Base-by-base conservation (phyloP, 2,888 invertebrate species). In the Arrhopalites spinosus region DNA sequence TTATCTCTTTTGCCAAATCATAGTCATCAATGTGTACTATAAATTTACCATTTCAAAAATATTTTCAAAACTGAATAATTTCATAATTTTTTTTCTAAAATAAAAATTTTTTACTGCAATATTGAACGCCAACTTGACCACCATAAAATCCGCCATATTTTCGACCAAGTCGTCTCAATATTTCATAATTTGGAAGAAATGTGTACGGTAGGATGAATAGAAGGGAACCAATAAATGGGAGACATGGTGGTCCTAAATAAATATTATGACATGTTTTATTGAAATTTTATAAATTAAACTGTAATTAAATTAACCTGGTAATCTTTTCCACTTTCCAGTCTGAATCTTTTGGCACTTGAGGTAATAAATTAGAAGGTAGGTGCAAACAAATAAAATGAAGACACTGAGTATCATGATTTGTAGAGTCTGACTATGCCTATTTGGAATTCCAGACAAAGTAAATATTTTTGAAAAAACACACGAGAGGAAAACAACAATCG, bases 11-110 rank as follows among this genome's bases (percentile, higher is more conserved):
- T 1, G 75, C 70, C 25, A 77, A 20, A 15, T 77, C 70, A 23
- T 50, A 64, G 56, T 78, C 77, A 25, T 77, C 64, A 2, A 77
- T 29, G 15, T 75, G 53, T 7, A 77, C 78, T 78, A 56, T 36
- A 69, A 45, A 43, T 23, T 11, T n/a, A 23, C n/a, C 15, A 7
- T 11, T 45, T 45, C 45, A 45, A 11, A 11, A 59, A 59, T n/a
- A 36, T 11, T 36, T 36, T 36, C 11, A 3, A 7, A 36, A 36
- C 36, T 7, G 36, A 36, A 36, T 7, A 36, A 36, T 17, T 27
- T n/a, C 8, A 36, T 7, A 47, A 47, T 11, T 27, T 23, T 68
- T 17, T 69, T 23, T 50, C 23, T 17, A 68, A n/a, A 56, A 50
- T 15, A 66, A 15, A 5, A 8, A 53, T 43, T 27, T n/a, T 25